A percentile compares a stretch with the other conserved stretches of the same genome.
Conservation (phyloP, 2,888 invertebrate species). For the Phortica magna region DNA sequence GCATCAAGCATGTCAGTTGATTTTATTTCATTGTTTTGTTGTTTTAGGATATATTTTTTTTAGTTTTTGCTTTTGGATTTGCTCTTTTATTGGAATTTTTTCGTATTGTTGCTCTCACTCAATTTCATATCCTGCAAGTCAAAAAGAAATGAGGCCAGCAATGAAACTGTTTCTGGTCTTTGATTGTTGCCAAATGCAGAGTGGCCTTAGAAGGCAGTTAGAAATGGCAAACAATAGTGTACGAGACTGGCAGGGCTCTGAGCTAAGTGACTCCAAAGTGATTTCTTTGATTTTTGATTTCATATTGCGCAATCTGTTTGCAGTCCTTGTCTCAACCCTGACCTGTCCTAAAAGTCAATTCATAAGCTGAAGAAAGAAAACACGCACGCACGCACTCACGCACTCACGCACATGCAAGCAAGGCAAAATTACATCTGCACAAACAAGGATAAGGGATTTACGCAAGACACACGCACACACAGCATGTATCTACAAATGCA, state of each 20-base stretch:
- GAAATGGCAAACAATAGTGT: too few relatives aligned
- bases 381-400: constrained; percentile 26
- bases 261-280: not conserved
- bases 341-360: constrained; percentile 46
- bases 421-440: constrained; percentile 62
- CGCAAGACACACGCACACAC: constrained; percentile 10
- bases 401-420: constrained; percentile 21
- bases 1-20: constrained; percentile 31
- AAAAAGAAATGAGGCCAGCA: constrained; percentile 11
- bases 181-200: constrained; percentile 25
- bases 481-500: not conserved
- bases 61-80: constrained; percentile 8
- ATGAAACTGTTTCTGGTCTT: not conserved
- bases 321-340: not conserved
- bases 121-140: not conserved
- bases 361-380: constrained; percentile 52
- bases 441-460: constrained; percentile 46
- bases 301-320: not conserved
- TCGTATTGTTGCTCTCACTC: not conserved
- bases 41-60: constrained; percentile 46
- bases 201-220: not conserved
- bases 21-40: constrained; percentile 19
- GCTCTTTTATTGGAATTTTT: not conserved
- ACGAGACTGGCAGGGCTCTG: not conserved
- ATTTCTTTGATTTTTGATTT: not conserved